Percentiles rank a stretch among this genome's conserved stretches.
phyloP scores from a whole-genome alignment of 2,113 vertebrate species.

The Platichthys stellatus region DNA sequence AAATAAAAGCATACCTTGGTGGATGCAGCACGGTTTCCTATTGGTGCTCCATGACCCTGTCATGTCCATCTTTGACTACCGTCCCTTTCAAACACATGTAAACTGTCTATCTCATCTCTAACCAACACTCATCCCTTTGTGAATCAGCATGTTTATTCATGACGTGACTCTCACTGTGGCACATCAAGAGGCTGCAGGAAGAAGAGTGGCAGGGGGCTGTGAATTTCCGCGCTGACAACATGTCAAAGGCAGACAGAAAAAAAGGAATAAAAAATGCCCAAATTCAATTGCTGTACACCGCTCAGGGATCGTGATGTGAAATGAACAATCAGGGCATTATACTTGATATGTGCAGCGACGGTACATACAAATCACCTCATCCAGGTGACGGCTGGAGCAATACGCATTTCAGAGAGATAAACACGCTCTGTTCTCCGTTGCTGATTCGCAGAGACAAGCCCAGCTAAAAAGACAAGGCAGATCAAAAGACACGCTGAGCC shows the following conservation, averaged over 20 bases:
- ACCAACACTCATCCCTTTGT: slow-evolving; percentile 68
- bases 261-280: slow-evolving; percentile 53
- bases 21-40: slow-evolving; percentile 22
- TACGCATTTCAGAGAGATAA: slow-evolving; percentile 46
- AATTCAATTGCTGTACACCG: slow-evolving; percentile 50
- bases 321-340: slow-evolving; percentile 55
- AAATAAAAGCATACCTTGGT: slow-evolving; percentile 10
- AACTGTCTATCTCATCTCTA: slow-evolving; percentile 71
- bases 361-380: slow-evolving; percentile 64
- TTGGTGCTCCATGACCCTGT: slow-evolving; percentile 52
- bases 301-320: slow-evolving; percentile 49
- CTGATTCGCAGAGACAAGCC: slow-evolving; percentile 50
- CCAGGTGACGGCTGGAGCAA: slow-evolving; percentile 57
- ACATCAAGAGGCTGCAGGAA: slow-evolving; percentile 70
- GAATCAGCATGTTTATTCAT: slow-evolving; percentile 74
- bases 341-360: slow-evolving; percentile 37
- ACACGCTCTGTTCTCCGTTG: slow-evolving; percentile 28
- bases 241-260: slow-evolving; percentile 65
- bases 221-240: slow-evolving; percentile 67
- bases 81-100: slow-evolving; percentile 68
- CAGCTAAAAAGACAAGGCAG: slow-evolving; percentile 43
- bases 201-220: slow-evolving; percentile 64
- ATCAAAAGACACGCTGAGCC: slow-evolving; percentile 50
- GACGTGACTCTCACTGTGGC: slow-evolving; percentile 62
- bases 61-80: slow-evolving; percentile 31